phyloP scores from a whole-genome alignment of 2,888 invertebrate genomes.

The Orthosia gothica region DNA sequence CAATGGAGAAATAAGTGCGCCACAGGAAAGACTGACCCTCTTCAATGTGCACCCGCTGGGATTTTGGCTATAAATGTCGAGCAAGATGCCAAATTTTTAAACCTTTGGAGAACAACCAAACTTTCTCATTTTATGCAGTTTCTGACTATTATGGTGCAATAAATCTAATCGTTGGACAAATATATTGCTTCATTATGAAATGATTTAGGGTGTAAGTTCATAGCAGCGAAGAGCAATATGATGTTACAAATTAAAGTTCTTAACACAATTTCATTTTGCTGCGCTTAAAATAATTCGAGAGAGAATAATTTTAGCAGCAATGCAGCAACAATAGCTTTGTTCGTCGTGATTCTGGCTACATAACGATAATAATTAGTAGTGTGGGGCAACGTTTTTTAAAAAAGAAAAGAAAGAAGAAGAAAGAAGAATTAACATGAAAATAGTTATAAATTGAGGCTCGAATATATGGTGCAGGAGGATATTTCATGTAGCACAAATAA shows the following conservation, averaged over 20 bases:
- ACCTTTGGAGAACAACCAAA: slow-evolving; percentile 73
- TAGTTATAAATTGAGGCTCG: slow-evolving; percentile 64
- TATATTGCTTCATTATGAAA: too few relatives aligned
- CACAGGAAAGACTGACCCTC: slow-evolving; percentile 47
- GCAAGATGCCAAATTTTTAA: slow-evolving; percentile 80
- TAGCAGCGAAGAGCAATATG: too few relatives aligned
- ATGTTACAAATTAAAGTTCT: too few relatives aligned
- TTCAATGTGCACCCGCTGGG: slow-evolving; percentile 53
- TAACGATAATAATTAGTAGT: slow-evolving; percentile 60
- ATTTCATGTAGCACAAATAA: slow-evolving; percentile 69
- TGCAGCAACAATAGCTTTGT: slow-evolving; percentile 39
- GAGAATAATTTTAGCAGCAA: slow-evolving; percentile 43
- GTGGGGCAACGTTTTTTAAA: too few relatives aligned
- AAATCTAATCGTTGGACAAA: slow-evolving; percentile 33
- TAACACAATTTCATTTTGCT: too few relatives aligned
- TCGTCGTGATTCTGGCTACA: slow-evolving; percentile 50
- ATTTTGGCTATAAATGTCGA: slow-evolving; percentile 77
- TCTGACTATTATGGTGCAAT: slow-evolving; percentile 29
- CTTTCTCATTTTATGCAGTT: slow-evolving; percentile 58
- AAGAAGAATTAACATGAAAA: slow-evolving; percentile 63
- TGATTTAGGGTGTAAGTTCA: too few relatives aligned
- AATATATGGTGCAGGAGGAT: slow-evolving; percentile 48
- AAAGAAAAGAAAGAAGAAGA: too few relatives aligned
- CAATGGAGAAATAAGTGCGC: slow-evolving; percentile 51
- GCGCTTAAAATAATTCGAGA: slow-evolving; percentile 28